Base-by-base conservation (phyloP, 2,888 invertebrate genomes). In the Caenorhabditis sp. region DNA sequence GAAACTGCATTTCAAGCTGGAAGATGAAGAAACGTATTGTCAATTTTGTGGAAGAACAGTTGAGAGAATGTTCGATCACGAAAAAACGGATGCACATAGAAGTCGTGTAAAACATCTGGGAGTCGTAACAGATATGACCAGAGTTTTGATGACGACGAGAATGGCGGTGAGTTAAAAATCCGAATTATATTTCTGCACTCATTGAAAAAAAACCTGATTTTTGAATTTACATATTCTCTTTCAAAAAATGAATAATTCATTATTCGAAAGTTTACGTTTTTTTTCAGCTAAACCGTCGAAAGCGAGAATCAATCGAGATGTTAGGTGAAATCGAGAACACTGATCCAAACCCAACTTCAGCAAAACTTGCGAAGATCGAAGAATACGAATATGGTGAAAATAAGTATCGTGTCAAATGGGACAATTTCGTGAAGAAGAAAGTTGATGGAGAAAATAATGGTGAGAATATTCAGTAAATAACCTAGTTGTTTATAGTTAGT, bases 71-170 rank as follows among this genome's bases (percentile, higher is more conserved):
- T 38, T 54, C 31, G 50, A 54, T 56, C 74, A 74, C 56, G 74
- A 70, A 31, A 56, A 43, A 43, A 70, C 74, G n/a, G 70, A 64
- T 25, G 63, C 57, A 20, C 74, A 74, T 63, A 63, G 70, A 10
- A 23, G 57, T 8, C 63, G 58, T 49, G 65, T 54, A 0, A 57
- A 23, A 52, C 31, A 38, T 17, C 57, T 38, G 17, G 70, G 70
- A 43, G 12, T 59, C 7, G 36, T 26, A 5, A 54, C 58, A 23
- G 49, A 61, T 20, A 25, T 66, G 14, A 63, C 66, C 23, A 49
- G 74, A 56, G 57, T 57, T 26, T 36, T 70, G 10, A 25, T 67
- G 54, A 63, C 50, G 20, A 61, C 69, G 8, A 59, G 56, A 56
- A 23, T 73, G 17, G 21, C 27, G 31, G 62, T 62, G 14, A 10